A percentile compares a stretch with the other conserved stretches of the same genome.
These are phyloP conservation scores for Phasianus colchicus DNA, from an alignment of 2,113 vertebrate genomes.

Conservation along the genomic window DNA sequence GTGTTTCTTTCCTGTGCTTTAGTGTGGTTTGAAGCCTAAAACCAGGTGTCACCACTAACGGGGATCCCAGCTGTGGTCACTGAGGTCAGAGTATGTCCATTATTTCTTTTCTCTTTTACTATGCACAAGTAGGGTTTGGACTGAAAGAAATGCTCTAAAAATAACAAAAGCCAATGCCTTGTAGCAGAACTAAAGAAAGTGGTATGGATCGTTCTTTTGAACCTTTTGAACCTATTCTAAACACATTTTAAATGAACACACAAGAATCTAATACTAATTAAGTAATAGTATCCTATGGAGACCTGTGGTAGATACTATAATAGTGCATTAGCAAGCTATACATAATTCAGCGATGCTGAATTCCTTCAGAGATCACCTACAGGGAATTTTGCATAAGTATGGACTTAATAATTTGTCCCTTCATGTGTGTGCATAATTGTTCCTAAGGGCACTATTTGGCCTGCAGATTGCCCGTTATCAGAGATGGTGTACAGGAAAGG, in stretches of 20 bases:
- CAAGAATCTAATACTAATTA: conserved; percentile 55
- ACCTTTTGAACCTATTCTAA: neutral
- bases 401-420: conserved; percentile 42
- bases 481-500: neutral
- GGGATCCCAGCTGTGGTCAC: neutral
- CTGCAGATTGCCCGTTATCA: neutral
- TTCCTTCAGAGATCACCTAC: conserved; percentile 16
- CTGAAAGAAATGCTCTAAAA: neutral
- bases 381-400: conserved; percentile 4
- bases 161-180: neutral
- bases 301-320: neutral
- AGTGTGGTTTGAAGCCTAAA: neutral
- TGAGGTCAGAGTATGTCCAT: neutral
- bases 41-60: neutral
- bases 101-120: neutral
- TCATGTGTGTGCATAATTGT: neutral
- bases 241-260: conserved; percentile 23
- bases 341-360: conserved; percentile 33
- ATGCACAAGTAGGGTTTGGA: neutral
- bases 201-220: neutral
- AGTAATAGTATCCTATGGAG: conserved; percentile 31
- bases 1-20: neutral
- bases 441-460: neutral
- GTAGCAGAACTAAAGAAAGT: neutral
- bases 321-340: conserved; percentile 11